These are phyloP conservation scores for Lithophane semibrunnea DNA, from an alignment of 2,888 invertebrate species.

Conservation along the genomic window DNA sequence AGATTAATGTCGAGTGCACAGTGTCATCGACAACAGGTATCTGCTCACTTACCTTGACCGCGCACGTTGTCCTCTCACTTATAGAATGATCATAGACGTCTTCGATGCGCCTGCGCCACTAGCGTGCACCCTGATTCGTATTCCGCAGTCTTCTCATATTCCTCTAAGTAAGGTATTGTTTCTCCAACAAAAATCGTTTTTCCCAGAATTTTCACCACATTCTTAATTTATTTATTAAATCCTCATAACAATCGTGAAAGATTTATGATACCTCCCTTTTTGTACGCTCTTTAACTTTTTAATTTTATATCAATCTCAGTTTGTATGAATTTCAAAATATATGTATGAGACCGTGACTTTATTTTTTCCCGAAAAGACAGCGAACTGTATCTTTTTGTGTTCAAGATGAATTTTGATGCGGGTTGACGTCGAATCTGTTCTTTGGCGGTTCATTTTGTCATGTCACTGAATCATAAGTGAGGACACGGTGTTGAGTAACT, in stretches of 20 bases:
- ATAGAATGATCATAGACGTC: constrained; percentile 77
- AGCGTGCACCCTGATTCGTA: constrained; percentile 66
- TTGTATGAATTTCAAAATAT: constrained; percentile 76
- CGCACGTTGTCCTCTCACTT: constrained; percentile 86
- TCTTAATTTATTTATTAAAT: constrained; percentile 42
- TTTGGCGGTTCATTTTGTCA: constrained; percentile 74
- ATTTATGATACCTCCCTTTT: constrained; percentile 57
- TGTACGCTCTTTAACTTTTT: constrained; percentile 55
- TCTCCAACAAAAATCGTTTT: constrained; percentile 27
- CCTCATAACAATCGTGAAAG: constrained; percentile 53
- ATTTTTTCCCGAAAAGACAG: constrained; percentile 71
- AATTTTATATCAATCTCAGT: constrained; percentile 56
- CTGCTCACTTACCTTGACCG: constrained; percentile 88
- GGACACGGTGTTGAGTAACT: constrained; percentile 72
- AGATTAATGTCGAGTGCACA: constrained; percentile 81
- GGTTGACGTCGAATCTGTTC: constrained; percentile 80
- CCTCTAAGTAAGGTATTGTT: background rate
- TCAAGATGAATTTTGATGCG: constrained; percentile 81
- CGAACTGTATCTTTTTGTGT: constrained; percentile 74
- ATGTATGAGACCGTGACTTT: constrained; percentile 72
- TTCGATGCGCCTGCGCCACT: constrained; percentile 70
- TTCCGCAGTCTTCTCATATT: constrained; percentile 35
- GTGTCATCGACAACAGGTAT: constrained; percentile 83
- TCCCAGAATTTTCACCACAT: constrained; percentile 33
- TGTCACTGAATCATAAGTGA: constrained; percentile 78